Evolutionary conservation across 2,113 vertebrate species (phyloP).

Genomic region (Pterocles burchelli): DNA sequence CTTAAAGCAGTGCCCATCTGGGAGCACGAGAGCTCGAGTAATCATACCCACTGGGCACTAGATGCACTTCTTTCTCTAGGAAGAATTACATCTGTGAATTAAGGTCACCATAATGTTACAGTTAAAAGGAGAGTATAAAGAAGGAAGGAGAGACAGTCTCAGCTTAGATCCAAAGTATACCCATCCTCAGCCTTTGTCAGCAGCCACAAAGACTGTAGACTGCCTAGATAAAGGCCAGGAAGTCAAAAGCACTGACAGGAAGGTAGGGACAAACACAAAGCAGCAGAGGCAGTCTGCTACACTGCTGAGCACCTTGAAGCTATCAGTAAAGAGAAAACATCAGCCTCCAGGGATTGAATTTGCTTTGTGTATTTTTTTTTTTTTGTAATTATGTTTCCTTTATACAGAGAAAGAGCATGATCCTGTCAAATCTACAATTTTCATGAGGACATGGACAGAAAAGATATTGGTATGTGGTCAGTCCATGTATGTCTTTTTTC

Average conservation of each 20-base stretch:
- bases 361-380: neutral
- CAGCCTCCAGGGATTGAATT: neutral
- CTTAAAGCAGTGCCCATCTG: neutral
- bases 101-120: neutral
- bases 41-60: neutral
- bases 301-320: neutral
- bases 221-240: neutral
- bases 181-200: neutral
- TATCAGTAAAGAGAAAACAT: neutral
- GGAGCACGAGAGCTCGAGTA: accelerated
- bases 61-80: neutral
- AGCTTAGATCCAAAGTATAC: neutral
- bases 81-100: neutral
- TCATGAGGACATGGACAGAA: neutral
- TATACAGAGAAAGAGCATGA: neutral
- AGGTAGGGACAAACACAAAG: neutral
- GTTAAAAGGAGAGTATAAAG: neutral
- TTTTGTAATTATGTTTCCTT: neutral
- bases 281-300: neutral
- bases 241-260: neutral
- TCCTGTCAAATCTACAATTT: neutral
- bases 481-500: neutral
- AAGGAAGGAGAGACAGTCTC: neutral
- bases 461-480: neutral
- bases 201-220: neutral